phyloP scores from a whole-genome alignment of 2,113 vertebrate species.

The Etheostoma spectabile region DNA sequence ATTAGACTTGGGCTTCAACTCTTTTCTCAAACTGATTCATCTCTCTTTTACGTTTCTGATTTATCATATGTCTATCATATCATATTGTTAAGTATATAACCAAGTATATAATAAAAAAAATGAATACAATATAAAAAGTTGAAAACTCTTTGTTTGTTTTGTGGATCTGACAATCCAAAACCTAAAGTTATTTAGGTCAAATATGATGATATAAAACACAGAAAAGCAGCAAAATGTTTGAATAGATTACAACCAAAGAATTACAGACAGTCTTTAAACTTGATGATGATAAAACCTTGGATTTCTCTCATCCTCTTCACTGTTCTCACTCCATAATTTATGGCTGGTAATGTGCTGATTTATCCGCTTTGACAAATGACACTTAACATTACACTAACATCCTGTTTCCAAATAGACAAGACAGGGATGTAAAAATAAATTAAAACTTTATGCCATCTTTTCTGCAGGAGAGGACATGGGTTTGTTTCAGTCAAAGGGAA shows the following conservation, averaged over 20 bases:
- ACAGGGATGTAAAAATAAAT: background rate
- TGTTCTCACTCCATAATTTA: conserved; percentile 22
- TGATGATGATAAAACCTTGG: background rate
- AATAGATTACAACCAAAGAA: background rate
- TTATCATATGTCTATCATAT: background rate
- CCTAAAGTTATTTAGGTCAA: background rate
- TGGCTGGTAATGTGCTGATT: conserved; percentile 30
- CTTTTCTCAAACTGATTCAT: background rate
- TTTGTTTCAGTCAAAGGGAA: conserved; percentile 55
- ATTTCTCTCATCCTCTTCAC: background rate
- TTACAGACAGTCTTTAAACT: background rate
- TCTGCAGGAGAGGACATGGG: conserved; percentile 42
- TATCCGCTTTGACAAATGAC: conserved; percentile 27
- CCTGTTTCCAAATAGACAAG: conserved; percentile 33
- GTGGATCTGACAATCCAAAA: background rate
- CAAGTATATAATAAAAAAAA: background rate
- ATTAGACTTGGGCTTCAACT: background rate
- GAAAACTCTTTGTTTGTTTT: background rate
- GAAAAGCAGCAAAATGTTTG: background rate
- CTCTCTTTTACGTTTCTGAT: background rate
- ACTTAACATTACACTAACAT: background rate
- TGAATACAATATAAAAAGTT: no score
- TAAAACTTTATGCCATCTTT: conserved; percentile 14
- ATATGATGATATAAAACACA: background rate
- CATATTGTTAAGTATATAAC: no score